These are phyloP conservation scores for Lepisosteus osseus DNA, from an alignment of 2,113 vertebrate species.

Conservation along the genomic window DNA sequence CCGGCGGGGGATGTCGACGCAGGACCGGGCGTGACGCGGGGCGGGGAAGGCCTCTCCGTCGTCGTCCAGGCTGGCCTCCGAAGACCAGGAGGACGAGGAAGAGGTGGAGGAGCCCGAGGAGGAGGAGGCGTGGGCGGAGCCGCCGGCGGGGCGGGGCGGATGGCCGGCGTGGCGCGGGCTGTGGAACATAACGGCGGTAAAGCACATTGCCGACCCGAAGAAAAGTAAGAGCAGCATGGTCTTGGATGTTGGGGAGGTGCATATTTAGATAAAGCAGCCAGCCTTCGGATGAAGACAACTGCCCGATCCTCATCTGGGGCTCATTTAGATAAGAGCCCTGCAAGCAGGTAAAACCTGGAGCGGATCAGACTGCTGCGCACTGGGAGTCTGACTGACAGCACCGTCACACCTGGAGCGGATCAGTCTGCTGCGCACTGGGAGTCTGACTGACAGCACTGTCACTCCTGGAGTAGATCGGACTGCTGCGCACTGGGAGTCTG, in stretches of 20 bases:
- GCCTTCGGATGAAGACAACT: too few relatives aligned
- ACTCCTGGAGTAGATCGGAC: too few relatives aligned
- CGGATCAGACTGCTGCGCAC: too few relatives aligned
- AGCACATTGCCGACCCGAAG: constrained; percentile 23
- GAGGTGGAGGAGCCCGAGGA: constrained; percentile 45
- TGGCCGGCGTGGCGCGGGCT: constrained; percentile 21
- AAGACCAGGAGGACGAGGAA: constrained; percentile 60
- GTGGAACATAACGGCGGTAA: constrained; percentile 28
- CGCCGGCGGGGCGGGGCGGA: constrained; percentile 17
- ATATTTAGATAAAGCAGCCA: background rate
- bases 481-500: too few relatives aligned
- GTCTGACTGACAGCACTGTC: too few relatives aligned
- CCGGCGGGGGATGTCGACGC: constrained; percentile 52
- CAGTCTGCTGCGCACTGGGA: too few relatives aligned
- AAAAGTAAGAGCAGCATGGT: constrained; percentile 16
- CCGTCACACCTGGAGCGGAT: too few relatives aligned
- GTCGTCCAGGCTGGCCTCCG: constrained; percentile 54
- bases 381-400: too few relatives aligned
- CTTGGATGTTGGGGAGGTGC: background rate
- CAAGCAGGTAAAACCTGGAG: too few relatives aligned
- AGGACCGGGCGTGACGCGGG: constrained; percentile 62
- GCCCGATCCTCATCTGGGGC: too few relatives aligned
- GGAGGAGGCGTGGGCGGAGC: constrained; percentile 17
- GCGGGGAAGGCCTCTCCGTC: constrained; percentile 39
- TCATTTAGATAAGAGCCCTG: too few relatives aligned